Percentiles rank a stretch among this genome's conserved stretches.
These are phyloP conservation scores for Zosterops borbonicus DNA, from an alignment of 2,113 vertebrate genomes.

Conservation along the genomic window DNA sequence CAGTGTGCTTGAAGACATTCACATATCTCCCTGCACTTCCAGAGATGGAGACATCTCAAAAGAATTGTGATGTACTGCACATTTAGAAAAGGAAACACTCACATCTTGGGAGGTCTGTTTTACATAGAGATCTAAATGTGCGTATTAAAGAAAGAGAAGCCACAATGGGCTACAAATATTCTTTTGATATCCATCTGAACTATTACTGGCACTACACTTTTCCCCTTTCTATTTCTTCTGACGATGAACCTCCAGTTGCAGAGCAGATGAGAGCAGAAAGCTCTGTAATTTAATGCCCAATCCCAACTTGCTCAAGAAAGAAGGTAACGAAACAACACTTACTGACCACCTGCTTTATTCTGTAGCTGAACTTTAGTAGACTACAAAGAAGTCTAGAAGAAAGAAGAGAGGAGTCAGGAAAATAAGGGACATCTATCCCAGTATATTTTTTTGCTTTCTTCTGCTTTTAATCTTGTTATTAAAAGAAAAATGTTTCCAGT, in stretches of 20 bases:
- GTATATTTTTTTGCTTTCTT: neutral
- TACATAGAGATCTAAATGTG: neutral
- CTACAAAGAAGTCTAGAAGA: neutral
- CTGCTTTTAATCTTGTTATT: neutral
- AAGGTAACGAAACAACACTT: neutral
- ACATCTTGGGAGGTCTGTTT: neutral
- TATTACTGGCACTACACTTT: fast-evolving
- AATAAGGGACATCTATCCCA: neutral
- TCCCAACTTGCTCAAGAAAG: neutral
- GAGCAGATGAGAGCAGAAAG: neutral
- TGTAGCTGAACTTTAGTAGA: neutral
- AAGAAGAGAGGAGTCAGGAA: neutral
- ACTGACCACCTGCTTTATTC: neutral
- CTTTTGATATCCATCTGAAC: neutral
- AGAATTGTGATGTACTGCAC: neutral
- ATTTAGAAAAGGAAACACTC: neutral
- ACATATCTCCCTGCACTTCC: neutral
- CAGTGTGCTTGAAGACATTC: neutral
- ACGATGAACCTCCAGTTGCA: neutral
- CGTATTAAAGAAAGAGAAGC: neutral
- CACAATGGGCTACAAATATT: neutral
- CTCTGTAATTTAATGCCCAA: neutral
- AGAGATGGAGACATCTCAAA: neutral
- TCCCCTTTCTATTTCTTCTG: neutral
- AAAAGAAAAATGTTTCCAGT: neutral